Conservation (phyloP, 1,140 invertebrate genomes). For the Drosophila mayri region DNA sequence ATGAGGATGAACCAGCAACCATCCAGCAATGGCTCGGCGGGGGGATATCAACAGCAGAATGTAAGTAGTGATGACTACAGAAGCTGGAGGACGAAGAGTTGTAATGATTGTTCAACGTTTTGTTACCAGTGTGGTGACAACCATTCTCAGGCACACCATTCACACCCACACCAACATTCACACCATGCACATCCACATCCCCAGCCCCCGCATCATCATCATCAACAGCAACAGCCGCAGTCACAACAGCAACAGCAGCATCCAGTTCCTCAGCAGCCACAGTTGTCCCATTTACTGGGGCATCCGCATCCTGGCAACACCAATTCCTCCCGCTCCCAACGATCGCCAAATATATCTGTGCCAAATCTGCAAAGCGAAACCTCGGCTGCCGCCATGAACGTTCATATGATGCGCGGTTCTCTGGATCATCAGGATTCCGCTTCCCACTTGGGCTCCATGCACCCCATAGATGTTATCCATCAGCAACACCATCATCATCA, state of each 20-base stretch:
- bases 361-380: conserved; percentile 73
- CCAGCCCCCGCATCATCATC: conserved; percentile 16
- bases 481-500: conserved; percentile 86
- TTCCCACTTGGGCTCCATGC: conserved; percentile 61
- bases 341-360: conserved; percentile 77
- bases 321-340: conserved; percentile 55
- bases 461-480: conserved; percentile 83
- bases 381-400: conserved; percentile 71
- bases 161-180: conserved; percentile 8
- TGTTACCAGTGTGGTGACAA: conserved; percentile 20
- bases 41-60: conserved; percentile 42
- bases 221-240: conserved; percentile 39
- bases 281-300: conserved; percentile 84
- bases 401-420: conserved; percentile 77
- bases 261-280: conserved; percentile 85
- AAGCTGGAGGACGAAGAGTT: not conserved
- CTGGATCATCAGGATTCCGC: conserved; percentile 65
- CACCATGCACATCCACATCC: conserved; percentile 8
- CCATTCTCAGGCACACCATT: conserved; percentile 10
- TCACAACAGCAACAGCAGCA: conserved; percentile 78
- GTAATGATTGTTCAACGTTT: not conserved
- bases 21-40: conserved; percentile 30
- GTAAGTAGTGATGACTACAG: conserved; percentile 10
- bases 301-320: conserved; percentile 20
- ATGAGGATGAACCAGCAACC: conserved; percentile 91